A percentile compares a stretch with the other conserved stretches of the same genome.
Conservation (phyloP, 2,888 invertebrate genomes). For the Drosophila vallismaia region DNA sequence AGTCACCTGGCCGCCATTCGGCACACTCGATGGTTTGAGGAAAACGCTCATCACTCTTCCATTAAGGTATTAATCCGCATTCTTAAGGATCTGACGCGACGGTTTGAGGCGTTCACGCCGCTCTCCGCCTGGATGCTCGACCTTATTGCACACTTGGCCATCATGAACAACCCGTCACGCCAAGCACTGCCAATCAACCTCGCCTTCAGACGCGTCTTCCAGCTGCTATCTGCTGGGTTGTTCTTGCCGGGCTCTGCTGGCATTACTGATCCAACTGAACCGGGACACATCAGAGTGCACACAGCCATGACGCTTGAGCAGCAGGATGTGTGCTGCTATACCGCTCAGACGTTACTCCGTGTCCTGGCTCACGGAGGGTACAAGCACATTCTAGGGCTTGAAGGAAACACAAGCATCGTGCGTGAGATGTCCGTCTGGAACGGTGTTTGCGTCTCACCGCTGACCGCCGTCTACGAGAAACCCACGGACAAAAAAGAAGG, state of each 20-base stretch:
- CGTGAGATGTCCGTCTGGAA: conserved; percentile 98
- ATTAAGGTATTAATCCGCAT: conserved; percentile 97
- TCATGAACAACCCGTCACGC: conserved; percentile 97
- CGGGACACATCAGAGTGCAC: conserved; percentile 94
- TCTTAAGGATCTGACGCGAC: conserved; percentile 94
- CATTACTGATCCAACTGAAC: conserved; percentile 97
- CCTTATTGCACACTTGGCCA: conserved; percentile 96
- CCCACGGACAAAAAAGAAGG: conserved; percentile 90
- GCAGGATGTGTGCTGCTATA: conserved; percentile 96
- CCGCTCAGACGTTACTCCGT: conserved; percentile 93
- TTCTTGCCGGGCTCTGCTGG: conserved; percentile 97
- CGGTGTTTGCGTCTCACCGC: conserved; percentile 96
- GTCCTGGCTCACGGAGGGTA: conserved; percentile 97
- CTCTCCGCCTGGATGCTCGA: conserved; percentile 99
- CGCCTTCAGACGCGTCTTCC: conserved; percentile 95
- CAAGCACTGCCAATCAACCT: conserved; percentile 96
- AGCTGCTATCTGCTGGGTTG: conserved; percentile 95
- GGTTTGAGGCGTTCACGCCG: conserved; percentile 95
- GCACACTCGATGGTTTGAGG: conserved; percentile 99
- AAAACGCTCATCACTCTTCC: conserved; percentile 98
- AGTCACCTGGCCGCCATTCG: conserved; percentile 96
- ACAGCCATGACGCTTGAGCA: conserved; percentile 95
- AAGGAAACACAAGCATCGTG: conserved; percentile 85
- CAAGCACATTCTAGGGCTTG: conserved; percentile 92
- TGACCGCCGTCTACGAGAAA: conserved; percentile 96